These are phyloP conservation scores for Hesperophylax magnus DNA, from an alignment of 1,140 invertebrate genomes.

Conservation along the genomic window DNA sequence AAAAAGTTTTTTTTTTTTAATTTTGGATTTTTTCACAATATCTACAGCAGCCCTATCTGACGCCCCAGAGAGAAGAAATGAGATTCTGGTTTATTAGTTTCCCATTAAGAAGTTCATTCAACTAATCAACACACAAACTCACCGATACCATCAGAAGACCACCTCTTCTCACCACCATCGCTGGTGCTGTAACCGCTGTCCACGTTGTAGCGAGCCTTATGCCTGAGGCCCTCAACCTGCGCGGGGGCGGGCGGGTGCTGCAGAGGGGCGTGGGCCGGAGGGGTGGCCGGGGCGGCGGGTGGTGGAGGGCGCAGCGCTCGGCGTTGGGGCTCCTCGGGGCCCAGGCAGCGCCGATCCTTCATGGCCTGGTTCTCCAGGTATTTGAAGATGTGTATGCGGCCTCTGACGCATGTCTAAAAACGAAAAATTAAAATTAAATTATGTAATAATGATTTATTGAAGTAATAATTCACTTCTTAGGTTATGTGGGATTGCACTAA, in stretches of 20 bases:
- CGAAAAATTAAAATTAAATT: neutral
- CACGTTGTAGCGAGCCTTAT: constrained; percentile 80
- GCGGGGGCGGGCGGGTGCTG: neutral
- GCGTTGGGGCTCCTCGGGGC: constrained; percentile 30
- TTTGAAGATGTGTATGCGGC: constrained; percentile 94
- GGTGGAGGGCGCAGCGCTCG: constrained; percentile 36
- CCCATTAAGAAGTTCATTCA: no score
- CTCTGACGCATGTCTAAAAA: constrained; percentile 89
- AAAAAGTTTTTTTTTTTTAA: no score
- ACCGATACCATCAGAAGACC: constrained; percentile 84
- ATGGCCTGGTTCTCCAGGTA: constrained; percentile 91
- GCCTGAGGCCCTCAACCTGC: constrained; percentile 65
- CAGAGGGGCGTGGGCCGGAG: neutral
- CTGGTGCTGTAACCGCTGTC: constrained; percentile 90
- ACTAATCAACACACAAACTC: constrained; percentile 38
- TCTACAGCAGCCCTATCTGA: no score
- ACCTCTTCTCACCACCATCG: constrained; percentile 86
- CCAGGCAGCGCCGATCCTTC: constrained; percentile 72
- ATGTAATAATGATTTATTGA: constrained; percentile 29
- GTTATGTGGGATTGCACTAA: no score
- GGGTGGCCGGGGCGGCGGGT: neutral
- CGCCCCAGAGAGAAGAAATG: no score
- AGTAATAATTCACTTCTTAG: no score
- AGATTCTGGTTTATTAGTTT: no score
- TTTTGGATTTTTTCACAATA: no score